Evolutionary conservation across 2,888 invertebrate genomes (phyloP), one percentile per base, ranked within the genome.

Genomic region (Drosophila hawaiiensis): DNA sequence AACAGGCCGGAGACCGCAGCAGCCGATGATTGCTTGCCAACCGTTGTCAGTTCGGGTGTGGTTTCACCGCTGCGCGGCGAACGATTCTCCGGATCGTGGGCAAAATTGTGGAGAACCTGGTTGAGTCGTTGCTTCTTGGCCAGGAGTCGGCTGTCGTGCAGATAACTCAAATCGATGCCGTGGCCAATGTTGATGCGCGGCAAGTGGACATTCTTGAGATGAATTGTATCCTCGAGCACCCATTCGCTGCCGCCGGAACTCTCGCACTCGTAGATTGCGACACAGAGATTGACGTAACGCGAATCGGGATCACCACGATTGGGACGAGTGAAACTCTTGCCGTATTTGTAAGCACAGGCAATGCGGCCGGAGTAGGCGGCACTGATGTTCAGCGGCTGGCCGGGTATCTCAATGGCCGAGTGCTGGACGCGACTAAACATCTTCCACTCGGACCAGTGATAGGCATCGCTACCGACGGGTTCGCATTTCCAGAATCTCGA

Each of bases 211-310:
- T 99, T 98, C 92, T 97, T 96, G 86, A 99, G 93, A 82, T 98
- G 98, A 82, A 99, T 98, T 1, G 98, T 98, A 88, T 99, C 99
- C 92, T 99, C 99, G 16, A 98, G 94, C 53, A 98, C 95, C 99
- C 99, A 99, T 90, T 97, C 97, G 47, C 97, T 96, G 68, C 97
- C 99, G 58, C 98, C 99, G 9, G 99, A 99, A 80, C 99, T 99
- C 94, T 99, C 99, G 93, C 99, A 99, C 93, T 99, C 99, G 94
- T 99, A 99, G 78, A 99, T 99, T 53, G 98, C 98, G 10, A 99
- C 98, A 93, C 97, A 97, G 1, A 98, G 94, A 92, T 98, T 98
- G 31, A 98, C 97, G 92, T 97, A 98, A 65, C 98, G 95, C 1
- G 97, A 97, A 74, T 96, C 96, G 1, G 96, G 96, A 92, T 96